Base-by-base conservation (phyloP, 2,797 vertebrate species). In the Lophius americanus region DNA sequence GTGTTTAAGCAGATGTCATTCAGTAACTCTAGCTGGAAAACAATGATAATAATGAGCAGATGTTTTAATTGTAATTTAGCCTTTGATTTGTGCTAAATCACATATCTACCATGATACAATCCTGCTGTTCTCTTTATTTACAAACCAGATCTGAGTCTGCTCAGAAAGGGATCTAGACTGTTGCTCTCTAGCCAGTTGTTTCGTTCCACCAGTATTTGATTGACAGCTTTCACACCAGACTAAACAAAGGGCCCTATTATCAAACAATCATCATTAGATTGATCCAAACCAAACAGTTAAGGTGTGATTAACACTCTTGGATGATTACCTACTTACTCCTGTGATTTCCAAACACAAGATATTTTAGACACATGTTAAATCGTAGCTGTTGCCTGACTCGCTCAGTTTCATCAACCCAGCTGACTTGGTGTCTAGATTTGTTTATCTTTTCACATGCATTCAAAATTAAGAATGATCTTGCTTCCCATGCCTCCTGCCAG, bases 401-500 rank as follows among this genome's bases (percentile, higher is more conserved):
- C 23, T 23, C 23, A 23, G 23, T 59, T 42, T 13, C 51, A 11
- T n/a, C 44, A 8, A 47, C 63, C 39, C 60, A 46, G 67, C 62
- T 58, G 66, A 68, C 69, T 12, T 51, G 59, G 57, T 10, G 41
- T 36, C 9, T 46, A 32, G 39, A 12, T 62, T 59, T 56, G 48
- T 73, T 60, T 68, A 67, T 61, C 53, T 65, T 64, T 53, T 76
- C 66, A 52, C 69, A 50, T 65, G 66, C n/a, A 8, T 60, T 54
- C 12, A 68, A 38, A 71, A 58, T 36, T 64, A 61, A 14, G 81
- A 77, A 78, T 72, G 56, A 75, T 74, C 44, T 43, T 0, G 64
- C 60, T 75, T 83, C 73, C 68, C 78, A 75, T 60, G 68, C 33
- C 59, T 66, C 49, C 69, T 84, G 85, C 85, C 79, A 82, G 85